These are phyloP conservation scores for Capromys pilorides DNA, from an alignment of 2,797 vertebrate species.

Conservation along the genomic window DNA sequence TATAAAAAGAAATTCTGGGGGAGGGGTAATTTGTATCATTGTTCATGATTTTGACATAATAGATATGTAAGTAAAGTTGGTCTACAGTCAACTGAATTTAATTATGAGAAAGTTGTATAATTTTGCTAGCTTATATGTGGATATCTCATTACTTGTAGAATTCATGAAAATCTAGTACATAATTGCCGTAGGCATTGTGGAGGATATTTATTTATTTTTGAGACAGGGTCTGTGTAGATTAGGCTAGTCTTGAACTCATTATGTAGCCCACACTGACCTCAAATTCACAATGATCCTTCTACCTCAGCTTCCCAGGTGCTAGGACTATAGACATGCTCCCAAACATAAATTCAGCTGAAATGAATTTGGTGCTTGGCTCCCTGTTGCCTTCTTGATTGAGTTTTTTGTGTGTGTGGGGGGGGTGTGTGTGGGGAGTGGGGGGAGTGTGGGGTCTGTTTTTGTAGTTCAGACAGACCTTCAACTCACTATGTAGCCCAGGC, in stretches of 20 bases:
- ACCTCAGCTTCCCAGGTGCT: neutral
- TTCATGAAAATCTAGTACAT: neutral
- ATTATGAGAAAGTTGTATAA: neutral
- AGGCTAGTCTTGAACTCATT: neutral
- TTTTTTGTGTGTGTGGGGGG: neutral
- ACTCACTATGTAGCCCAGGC: neutral
- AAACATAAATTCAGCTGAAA: neutral
- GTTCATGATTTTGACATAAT: neutral
- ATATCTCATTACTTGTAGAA: conserved; percentile 14
- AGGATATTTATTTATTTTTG: neutral
- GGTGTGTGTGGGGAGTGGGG: too few relatives aligned
- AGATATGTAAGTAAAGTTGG: neutral
- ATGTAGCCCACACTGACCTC: neutral
- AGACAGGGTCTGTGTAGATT: neutral
- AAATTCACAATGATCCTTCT: too few relatives aligned
- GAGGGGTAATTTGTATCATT: neutral
- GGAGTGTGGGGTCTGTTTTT: neutral
- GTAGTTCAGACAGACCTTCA: neutral
- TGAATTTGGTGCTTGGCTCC: neutral
- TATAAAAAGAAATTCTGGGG: neutral
- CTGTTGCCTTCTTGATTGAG: neutral
- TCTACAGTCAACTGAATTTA: neutral
- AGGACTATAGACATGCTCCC: neutral
- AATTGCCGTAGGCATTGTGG: neutral
- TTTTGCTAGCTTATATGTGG: conserved; percentile 1